Percentiles rank a stretch among this genome's conserved stretches.
Evolutionary conservation across 2,888 invertebrate species (phyloP).

Genomic region (Campaea margaritaria): DNA sequence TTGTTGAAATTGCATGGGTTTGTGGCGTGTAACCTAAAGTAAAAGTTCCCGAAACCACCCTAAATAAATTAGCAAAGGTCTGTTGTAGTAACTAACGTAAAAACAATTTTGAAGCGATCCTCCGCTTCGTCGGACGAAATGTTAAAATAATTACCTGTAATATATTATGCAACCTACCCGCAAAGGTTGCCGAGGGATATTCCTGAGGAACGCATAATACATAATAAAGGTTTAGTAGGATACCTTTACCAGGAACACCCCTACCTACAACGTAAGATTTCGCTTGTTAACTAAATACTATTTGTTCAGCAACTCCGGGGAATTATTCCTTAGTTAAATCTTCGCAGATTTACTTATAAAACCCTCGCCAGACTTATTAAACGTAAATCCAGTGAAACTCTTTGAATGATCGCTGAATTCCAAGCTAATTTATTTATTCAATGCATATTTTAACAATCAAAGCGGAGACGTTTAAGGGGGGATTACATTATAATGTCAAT

Average conservation of each 20-base stretch:
- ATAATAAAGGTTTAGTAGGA: slow-evolving; percentile 44
- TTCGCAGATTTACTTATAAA: slow-evolving; percentile 42
- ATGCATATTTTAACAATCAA: slow-evolving; percentile 66
- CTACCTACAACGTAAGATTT: slow-evolving; percentile 38
- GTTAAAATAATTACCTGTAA: slow-evolving; percentile 75
- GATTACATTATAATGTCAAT: slow-evolving; percentile 71
- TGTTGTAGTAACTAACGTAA: slow-evolving; percentile 52
- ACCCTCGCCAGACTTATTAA: slow-evolving; percentile 43
- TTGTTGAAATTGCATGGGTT: not conserved
- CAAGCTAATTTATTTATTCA: slow-evolving; percentile 56
- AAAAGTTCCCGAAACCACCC: slow-evolving; percentile 27
- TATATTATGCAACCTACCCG: slow-evolving; percentile 73
- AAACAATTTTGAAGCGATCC: slow-evolving; percentile 58
- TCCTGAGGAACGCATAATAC: slow-evolving; percentile 66
- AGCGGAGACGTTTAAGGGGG: slow-evolving; percentile 58
- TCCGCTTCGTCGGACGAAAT: slow-evolving; percentile 55
- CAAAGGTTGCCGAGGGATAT: slow-evolving; percentile 60
- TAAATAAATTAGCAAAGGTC: slow-evolving; percentile 39
- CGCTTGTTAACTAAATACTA: slow-evolving; percentile 45
- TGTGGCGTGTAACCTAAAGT: not conserved
- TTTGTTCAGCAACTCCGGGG: slow-evolving; percentile 42
- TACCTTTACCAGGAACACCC: slow-evolving; percentile 35
- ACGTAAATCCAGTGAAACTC: slow-evolving; percentile 41
- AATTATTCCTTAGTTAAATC: slow-evolving; percentile 44
- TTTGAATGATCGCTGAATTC: slow-evolving; percentile 39